Evolutionary conservation across 2,113 vertebrate genomes (phyloP).

Genomic region (Thamnaconus septentrionalis): DNA sequence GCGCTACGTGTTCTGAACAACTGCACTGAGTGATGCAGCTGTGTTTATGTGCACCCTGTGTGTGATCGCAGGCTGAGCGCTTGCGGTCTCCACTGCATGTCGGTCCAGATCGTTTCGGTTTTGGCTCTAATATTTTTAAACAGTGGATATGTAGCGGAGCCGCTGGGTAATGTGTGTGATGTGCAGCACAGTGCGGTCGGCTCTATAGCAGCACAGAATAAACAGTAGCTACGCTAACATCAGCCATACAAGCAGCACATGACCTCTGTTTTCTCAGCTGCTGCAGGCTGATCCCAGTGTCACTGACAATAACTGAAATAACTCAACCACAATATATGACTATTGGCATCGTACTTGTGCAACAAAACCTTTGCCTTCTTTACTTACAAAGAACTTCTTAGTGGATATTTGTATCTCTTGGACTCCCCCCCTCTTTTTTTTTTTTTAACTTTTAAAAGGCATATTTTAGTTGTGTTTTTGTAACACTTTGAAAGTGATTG

Average conservation of each 20-base stretch:
- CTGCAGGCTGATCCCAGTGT: slow-evolving; percentile 39
- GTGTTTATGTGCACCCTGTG: slow-evolving; percentile 24
- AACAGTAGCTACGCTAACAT: slow-evolving; percentile 68
- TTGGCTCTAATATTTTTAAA: slow-evolving; percentile 58
- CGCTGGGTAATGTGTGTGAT: slow-evolving; percentile 38
- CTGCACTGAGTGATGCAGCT: slow-evolving; percentile 19
- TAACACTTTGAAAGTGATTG: too few relatives aligned
- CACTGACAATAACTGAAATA: slow-evolving; percentile 31
- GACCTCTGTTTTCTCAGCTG: slow-evolving; percentile 69
- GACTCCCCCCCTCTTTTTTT: too few relatives aligned
- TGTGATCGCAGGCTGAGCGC: slow-evolving; percentile 45
- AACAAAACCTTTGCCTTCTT: slow-evolving; percentile 22
- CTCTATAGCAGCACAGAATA: slow-evolving; percentile 55
- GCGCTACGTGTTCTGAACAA: slow-evolving; percentile 28
- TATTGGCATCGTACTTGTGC: slow-evolving; percentile 17
- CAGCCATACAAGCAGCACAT: slow-evolving; percentile 39
- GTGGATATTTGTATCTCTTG: too few relatives aligned
- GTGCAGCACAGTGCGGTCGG: slow-evolving; percentile 35
- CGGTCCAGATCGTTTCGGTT: slow-evolving; percentile 52
- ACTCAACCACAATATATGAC: slow-evolving; percentile 33
- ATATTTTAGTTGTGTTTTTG: too few relatives aligned
- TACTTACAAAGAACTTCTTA: too few relatives aligned
- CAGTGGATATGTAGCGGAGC: slow-evolving; percentile 42
- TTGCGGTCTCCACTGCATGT: slow-evolving; percentile 44
- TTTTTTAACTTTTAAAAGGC: too few relatives aligned